Evolutionary conservation across 2,113 vertebrate genomes (phyloP).

Genomic region (Danionella cerebrum): DNA sequence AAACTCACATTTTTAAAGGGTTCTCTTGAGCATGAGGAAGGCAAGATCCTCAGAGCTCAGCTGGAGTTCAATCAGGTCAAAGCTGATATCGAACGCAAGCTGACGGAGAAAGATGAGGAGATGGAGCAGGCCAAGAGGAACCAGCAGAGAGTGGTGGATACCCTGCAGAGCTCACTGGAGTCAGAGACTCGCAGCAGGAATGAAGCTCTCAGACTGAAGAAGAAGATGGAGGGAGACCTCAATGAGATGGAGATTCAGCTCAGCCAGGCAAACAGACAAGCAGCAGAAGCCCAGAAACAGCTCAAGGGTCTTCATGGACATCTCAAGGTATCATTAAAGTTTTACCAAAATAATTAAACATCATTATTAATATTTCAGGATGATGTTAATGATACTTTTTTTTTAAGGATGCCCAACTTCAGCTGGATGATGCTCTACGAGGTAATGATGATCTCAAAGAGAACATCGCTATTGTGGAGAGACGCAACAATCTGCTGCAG

Average conservation of each 20-base stretch:
- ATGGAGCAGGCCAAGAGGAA: conserved; percentile 83
- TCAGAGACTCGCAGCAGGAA: conserved; percentile 82
- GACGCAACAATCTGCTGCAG: conserved; percentile 60
- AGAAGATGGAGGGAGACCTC: conserved; percentile 69
- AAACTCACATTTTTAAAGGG: neutral
- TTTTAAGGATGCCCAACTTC: conserved; percentile 59
- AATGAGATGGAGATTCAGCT: conserved; percentile 69
- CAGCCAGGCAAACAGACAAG: conserved; percentile 64
- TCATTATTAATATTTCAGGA: too few species aligned
- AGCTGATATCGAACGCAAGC: conserved; percentile 73
- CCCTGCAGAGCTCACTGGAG: conserved; percentile 79
- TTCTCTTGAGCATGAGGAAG: conserved; percentile 81
- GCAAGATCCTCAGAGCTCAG: conserved; percentile 80
- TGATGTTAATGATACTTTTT: too few species aligned
- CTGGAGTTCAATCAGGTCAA: conserved; percentile 81
- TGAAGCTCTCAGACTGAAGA: conserved; percentile 68
- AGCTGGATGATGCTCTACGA: conserved; percentile 53
- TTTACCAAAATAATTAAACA: too few species aligned
- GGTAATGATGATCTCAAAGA: conserved; percentile 66
- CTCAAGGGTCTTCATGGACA: conserved; percentile 58
- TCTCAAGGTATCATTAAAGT: conserved; percentile 69
- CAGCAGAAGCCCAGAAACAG: conserved; percentile 69
- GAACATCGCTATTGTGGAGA: conserved; percentile 63
- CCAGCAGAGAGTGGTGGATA: conserved; percentile 71
- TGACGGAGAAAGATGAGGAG: conserved; percentile 83